phyloP scores from a whole-genome alignment of 1,140 invertebrate species.

The Pseudomyrmex cubaensis region DNA sequence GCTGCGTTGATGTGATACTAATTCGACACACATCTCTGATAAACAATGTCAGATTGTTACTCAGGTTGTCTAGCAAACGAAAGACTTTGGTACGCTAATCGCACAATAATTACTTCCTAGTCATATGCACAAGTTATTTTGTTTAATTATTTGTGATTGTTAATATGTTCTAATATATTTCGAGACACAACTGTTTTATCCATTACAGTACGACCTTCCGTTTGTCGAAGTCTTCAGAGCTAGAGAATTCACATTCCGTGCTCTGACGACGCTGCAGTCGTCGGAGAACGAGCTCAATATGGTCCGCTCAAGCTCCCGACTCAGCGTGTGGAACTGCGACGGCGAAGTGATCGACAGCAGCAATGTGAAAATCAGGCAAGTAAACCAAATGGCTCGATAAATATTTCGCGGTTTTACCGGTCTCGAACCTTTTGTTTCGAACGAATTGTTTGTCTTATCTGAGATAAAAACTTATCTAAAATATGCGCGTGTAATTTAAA shows the following conservation, averaged over 20 bases:
- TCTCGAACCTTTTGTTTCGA: too few relatives aligned
- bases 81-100: slow-evolving; percentile 85
- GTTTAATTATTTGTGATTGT: not conserved
- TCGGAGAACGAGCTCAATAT: slow-evolving; percentile 75
- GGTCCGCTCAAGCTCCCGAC: slow-evolving; percentile 75
- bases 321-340: slow-evolving; percentile 94
- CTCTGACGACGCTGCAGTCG: slow-evolving; percentile 78
- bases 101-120: too few relatives aligned
- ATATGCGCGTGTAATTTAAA: not conserved
- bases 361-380: slow-evolving; percentile 90
- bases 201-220: slow-evolving; percentile 89
- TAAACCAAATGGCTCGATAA: not conserved
- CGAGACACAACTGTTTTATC: not conserved
- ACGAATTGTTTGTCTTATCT: slow-evolving; percentile 27
- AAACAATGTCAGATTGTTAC: slow-evolving; percentile 90
- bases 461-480: not conserved
- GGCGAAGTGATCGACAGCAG: slow-evolving; percentile 91
- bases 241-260: slow-evolving; percentile 90
- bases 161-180: too few relatives aligned
- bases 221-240: slow-evolving; percentile 92
- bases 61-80: slow-evolving; percentile 87
- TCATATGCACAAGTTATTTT: not conserved
- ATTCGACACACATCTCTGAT: slow-evolving; percentile 90
- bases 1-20: slow-evolving; percentile 92
- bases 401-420: not conserved